phyloP scores from a whole-genome alignment of 2,113 vertebrate species.

The Coryphaenoides rupestris region DNA sequence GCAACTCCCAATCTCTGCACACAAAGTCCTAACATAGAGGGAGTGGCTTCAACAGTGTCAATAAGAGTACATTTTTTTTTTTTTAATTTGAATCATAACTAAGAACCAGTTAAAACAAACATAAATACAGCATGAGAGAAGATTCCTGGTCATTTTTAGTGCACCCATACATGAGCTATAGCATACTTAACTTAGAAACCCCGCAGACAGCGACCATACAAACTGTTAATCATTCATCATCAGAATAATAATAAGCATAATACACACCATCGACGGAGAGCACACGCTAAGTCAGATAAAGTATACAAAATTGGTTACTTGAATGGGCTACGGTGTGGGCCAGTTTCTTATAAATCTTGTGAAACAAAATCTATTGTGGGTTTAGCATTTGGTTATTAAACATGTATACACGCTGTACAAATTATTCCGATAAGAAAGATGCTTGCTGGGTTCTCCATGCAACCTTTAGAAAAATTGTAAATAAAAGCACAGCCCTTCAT shows the following conservation, averaged over 20 bases:
- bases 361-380: neutral
- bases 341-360: constrained; percentile 40
- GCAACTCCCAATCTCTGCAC: too few species aligned
- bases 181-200: constrained; percentile 17
- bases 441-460: constrained; percentile 73
- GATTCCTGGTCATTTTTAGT: constrained; percentile 77
- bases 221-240: too few species aligned
- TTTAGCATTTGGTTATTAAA: constrained; percentile 75
- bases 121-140: constrained; percentile 80
- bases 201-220: too few species aligned
- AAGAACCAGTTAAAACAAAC: constrained; percentile 73
- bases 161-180: constrained; percentile 72
- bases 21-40: neutral
- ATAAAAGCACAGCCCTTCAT: constrained; percentile 76
- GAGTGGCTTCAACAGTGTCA: neutral
- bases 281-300: neutral
- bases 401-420: constrained; percentile 71
- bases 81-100: constrained; percentile 84
- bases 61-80: neutral
- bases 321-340: constrained; percentile 54
- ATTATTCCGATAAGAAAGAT: constrained; percentile 53
- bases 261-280: neutral
- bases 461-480: constrained; percentile 65
- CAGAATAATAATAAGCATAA: neutral
- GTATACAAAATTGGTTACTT: too few species aligned